Evolutionary conservation across 2,113 vertebrate species (phyloP), one percentile per base, ranked within the genome.

Genomic region (Apeltes quadracus): DNA sequence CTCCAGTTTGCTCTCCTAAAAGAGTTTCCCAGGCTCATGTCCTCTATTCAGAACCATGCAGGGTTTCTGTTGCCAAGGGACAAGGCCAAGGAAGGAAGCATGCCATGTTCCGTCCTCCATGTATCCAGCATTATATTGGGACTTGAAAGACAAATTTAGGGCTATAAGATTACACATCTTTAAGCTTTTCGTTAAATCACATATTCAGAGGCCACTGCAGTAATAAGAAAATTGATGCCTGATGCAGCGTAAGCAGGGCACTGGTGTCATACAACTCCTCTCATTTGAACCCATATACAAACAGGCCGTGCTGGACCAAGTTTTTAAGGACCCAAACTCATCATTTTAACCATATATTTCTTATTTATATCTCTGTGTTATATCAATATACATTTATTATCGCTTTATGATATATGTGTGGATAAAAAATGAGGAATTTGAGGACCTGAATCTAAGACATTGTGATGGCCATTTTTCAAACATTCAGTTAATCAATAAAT

Each of bases 1-100:
- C 85, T 72, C 76, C 73, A 69, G 78, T 78, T 73, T 72, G 73
- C 82, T 86, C 62, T 57, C 65, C 72, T 59, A 85, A 88, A 91
- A 91, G 85, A 76, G 90, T 93, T 93, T 90, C 93, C 91, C 91
- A 91, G 92, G 87, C 91, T 85, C 77, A 80, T 84, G 86, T 87
- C 82, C 86, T 85, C 85, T 77, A 89, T 86, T 89, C 88, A 84
- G 86, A 92, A 92, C 82, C 84, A 92, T 87, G 85, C 82, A 64
- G 76, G 56, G 78, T 75, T 68, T 78, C 78, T 25, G 89, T 90
- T 93, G 92, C 93, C 91, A 91, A 86, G 90, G 82, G 86, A 89
- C 86, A 70, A 78, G 69, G 84, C 86, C 75, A 82, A 86, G 82
- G 80, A 90, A 82, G 79, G 78, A 93, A 92, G 84, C 85, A 88